A percentile compares a stretch with the other conserved stretches of the same genome.
phyloP scores from a whole-genome alignment of 2,888 invertebrate genomes.

The Tetrapedia diversipes region DNA sequence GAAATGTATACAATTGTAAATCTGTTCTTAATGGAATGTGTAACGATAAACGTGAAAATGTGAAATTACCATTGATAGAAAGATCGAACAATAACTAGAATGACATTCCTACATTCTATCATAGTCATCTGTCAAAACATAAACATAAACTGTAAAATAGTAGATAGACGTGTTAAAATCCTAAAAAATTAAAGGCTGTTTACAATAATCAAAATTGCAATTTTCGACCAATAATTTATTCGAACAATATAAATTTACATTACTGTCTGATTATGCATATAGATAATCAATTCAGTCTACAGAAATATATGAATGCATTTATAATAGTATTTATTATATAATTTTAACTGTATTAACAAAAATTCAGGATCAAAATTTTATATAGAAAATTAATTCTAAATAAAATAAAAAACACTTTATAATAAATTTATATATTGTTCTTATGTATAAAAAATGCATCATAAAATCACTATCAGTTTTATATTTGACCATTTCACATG shows the following conservation, averaged over 20 bases:
- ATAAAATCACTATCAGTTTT: too few relatives aligned
- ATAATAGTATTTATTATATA: too few relatives aligned
- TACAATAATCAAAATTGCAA: not conserved
- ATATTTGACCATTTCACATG: too few relatives aligned
- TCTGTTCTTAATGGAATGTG: not conserved
- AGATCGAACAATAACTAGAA: not conserved
- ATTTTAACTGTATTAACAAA: too few relatives aligned
- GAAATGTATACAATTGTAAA: not conserved
- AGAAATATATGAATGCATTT: too few relatives aligned
- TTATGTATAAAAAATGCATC: too few relatives aligned
- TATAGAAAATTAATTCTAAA: too few relatives aligned
- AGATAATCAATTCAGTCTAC: too few relatives aligned
- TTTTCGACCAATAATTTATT: not conserved
- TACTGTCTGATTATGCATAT: too few relatives aligned
- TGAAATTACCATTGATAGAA: slow-evolving; percentile 42
- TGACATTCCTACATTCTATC: not conserved
- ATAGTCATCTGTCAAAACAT: slow-evolving; percentile 12
- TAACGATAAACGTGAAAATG: not conserved
- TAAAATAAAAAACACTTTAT: too few relatives aligned
- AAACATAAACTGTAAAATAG: not conserved
- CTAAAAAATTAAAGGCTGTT: not conserved
- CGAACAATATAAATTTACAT: not conserved
- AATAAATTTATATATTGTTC: too few relatives aligned
- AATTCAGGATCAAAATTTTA: too few relatives aligned
- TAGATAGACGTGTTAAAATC: not conserved